Evolutionary conservation across 2,888 invertebrate species (phyloP).

Genomic region (Nudaria mundana): DNA sequence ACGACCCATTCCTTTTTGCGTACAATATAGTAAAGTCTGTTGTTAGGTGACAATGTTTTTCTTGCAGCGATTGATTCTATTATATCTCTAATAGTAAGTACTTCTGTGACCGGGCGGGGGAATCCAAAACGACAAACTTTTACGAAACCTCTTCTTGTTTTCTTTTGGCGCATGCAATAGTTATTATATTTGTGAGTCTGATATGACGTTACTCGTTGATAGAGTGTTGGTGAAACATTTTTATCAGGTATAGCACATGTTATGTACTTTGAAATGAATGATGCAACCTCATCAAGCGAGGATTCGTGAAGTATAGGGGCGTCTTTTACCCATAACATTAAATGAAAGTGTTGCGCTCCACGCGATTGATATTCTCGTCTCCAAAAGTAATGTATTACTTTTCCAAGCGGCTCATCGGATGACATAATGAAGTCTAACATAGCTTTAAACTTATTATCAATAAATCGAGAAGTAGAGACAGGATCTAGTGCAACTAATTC

Average conservation of each 20-base stretch:
- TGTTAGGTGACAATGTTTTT: not conserved
- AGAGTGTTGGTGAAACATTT: not conserved
- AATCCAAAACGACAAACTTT: conserved; percentile 2
- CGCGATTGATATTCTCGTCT: not conserved
- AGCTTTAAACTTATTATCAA: not conserved
- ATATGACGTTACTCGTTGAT: not conserved
- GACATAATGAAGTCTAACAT: not conserved
- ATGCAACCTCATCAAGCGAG: not conserved
- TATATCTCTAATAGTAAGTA: not conserved
- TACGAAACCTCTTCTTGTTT: not conserved
- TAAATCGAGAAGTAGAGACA: not conserved
- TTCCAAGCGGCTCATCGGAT: not conserved
- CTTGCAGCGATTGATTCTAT: not conserved
- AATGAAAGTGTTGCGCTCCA: not conserved
- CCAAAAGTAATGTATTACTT: not conserved
- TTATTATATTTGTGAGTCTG: conserved; percentile 1
- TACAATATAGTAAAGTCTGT: not conserved
- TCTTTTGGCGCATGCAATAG: not conserved
- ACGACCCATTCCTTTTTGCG: not conserved
- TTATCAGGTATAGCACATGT: not conserved
- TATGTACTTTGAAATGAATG: not conserved
- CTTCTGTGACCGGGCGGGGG: not conserved
- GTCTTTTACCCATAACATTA: conserved; percentile 1
- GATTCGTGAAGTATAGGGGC: not conserved
- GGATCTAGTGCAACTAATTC: not conserved